Conservation (phyloP, 1,140 invertebrate species). For the Antheraea pernyi region DNA sequence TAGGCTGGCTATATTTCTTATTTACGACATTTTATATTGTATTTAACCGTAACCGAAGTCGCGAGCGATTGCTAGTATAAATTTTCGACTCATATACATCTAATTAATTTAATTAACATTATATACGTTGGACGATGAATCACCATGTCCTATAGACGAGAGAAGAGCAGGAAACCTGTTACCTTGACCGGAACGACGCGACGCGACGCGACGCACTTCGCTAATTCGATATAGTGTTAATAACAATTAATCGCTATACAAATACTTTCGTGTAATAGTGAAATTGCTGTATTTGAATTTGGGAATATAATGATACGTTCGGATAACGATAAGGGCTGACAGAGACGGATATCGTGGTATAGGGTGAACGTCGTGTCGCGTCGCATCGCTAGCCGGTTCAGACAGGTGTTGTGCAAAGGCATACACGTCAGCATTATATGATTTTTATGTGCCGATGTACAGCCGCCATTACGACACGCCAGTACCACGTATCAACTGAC, state of each 20-base stretch:
- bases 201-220: slow-evolving; percentile 5
- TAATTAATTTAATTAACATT: background rate
- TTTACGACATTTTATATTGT: too few species aligned
- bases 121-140: slow-evolving; percentile 15
- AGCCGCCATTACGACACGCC: slow-evolving; percentile 58
- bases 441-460: slow-evolving; percentile 58
- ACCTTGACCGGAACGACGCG: slow-evolving; percentile 28
- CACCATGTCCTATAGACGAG: slow-evolving; percentile 17
- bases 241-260: background rate
- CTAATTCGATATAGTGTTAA: background rate
- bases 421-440: slow-evolving; percentile 49
- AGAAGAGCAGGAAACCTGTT: slow-evolving; percentile 36
- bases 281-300: background rate
- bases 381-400: background rate
- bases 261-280: background rate
- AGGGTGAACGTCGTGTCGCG: too few species aligned
- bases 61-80: too few species aligned
- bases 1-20: too few species aligned
- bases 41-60: too few species aligned
- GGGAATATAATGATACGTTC: background rate
- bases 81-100: background rate
- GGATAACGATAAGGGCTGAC: background rate
- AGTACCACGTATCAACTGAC: slow-evolving; percentile 16
- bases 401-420: slow-evolving; percentile 57
- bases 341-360: background rate